Base-by-base conservation (phyloP, 1,140 invertebrate genomes). In the Drosophila aff. region DNA sequence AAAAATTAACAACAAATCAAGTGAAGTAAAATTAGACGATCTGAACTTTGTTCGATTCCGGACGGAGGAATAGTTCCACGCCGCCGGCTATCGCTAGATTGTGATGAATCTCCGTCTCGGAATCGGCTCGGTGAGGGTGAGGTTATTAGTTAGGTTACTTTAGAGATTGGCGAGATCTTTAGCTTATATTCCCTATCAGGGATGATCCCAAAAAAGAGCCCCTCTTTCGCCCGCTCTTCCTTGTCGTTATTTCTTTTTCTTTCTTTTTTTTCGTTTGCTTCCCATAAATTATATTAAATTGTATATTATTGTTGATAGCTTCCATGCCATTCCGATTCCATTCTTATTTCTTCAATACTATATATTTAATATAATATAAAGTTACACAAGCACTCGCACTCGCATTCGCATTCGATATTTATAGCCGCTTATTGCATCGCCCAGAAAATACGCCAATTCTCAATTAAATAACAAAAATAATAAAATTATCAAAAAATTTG, bases 401-500 rank as follows among this genome's bases (percentile, higher is more conserved):
- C 73, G 52, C 77, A 77, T 75, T 83, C 50, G 66, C 65, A 81
- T 79, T 81, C 73, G 74, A 76, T 91, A 91, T 91, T 89, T 91
- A 82, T 91, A 91, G 85, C 47, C 74, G 81, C 81, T 91, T 87
- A 91, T 79, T 91, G 84, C 87, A 87, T 91, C 78, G 87, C 23
- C 53, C 52, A 47, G 64, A 75, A 77, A 69, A 82, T 73, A 66
- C 52, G 60, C 47, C 44, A 78, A 76, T 66, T 72, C 76, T 68
- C 64, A 81, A 81, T 81, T 72, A 65, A 85, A 81, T 78, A 84
- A 66, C 78, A 85, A 82, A 73, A 78, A 91, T 77, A 84, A 87
- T 84, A 87, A 81, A 90, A 91, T 92, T 92, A 92, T 92, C 91
- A 87, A 81, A 76, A 78, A 79, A 77, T 77, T 90, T 75, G 79